Evolutionary conservation across 2,888 invertebrate genomes (phyloP).

Genomic region (Incurvaria masculella): DNA sequence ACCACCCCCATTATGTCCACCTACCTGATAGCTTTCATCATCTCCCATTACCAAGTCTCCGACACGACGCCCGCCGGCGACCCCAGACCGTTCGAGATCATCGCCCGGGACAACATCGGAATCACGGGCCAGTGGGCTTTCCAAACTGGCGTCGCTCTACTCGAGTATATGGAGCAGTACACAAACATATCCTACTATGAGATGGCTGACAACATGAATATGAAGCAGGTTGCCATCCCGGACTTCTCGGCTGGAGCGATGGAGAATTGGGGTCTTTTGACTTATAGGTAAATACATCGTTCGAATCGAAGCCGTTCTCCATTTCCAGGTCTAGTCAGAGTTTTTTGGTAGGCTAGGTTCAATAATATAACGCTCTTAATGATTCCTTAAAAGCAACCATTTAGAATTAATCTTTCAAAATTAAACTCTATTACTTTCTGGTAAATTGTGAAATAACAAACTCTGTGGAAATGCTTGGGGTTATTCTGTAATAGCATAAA

Average conservation of each 20-base stretch:
- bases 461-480: too few species aligned
- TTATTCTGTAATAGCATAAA: too few species aligned
- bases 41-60: conserved; percentile 65
- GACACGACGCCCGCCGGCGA: conserved; percentile 20
- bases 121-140: conserved; percentile 41
- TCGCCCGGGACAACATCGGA: conserved; percentile 40
- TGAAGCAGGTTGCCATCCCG: conserved; percentile 76
- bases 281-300: conserved; percentile 75
- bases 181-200: conserved; percentile 49
- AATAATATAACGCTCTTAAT: neutral
- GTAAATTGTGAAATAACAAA: too few species aligned
- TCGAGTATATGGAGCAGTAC: conserved; percentile 55
- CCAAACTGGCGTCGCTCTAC: conserved; percentile 38
- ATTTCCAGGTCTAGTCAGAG: too few species aligned
- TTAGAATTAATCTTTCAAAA: too few species aligned
- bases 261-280: conserved; percentile 84
- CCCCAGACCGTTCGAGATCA: conserved; percentile 34
- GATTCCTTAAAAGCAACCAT: neutral
- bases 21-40: conserved; percentile 81
- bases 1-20: conserved; percentile 70
- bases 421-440: too few species aligned
- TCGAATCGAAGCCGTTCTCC: too few species aligned
- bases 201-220: conserved; percentile 45
- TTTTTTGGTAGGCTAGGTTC: conserved; percentile 2
- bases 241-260: conserved; percentile 78